Percentiles rank a stretch among this genome's conserved stretches.
Conservation (phyloP, 2,113 vertebrate species). For the Epinephelus moara region DNA sequence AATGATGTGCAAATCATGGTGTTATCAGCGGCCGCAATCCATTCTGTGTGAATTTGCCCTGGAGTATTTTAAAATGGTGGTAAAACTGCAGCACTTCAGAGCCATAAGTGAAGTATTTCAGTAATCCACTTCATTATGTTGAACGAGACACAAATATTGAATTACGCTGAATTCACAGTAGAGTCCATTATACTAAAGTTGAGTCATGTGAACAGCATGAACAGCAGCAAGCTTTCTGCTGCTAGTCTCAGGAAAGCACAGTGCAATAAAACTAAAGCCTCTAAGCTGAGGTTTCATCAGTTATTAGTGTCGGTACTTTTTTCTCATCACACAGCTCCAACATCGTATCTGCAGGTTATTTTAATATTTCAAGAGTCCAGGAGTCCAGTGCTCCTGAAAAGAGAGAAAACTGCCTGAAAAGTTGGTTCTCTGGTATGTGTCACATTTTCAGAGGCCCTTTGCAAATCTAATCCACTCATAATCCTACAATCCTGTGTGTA, state of each 20-base stretch:
- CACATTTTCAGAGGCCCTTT: conserved; percentile 9
- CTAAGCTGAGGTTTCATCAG: conserved; percentile 12
- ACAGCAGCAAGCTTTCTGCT: conserved; percentile 33
- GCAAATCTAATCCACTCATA: conserved; percentile 15
- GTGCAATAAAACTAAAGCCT: conserved; percentile 38
- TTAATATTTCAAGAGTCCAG: not conserved
- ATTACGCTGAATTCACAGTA: conserved; percentile 64
- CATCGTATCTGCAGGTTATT: conserved; percentile 4
- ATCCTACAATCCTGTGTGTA: not conserved
- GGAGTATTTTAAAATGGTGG: conserved; percentile 12
- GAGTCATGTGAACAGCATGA: conserved; percentile 72
- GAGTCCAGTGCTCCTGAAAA: not conserved
- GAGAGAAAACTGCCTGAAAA: not conserved
- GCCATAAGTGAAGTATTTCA: conserved; percentile 50
- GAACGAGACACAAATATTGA: conserved; percentile 53
- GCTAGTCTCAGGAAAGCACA: conserved; percentile 22
- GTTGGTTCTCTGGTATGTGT: conserved; percentile 22
- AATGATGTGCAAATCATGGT: too few species aligned
- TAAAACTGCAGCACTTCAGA: conserved; percentile 22
- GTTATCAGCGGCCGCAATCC: too few species aligned
- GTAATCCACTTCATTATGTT: conserved; percentile 61
- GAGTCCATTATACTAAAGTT: conserved; percentile 61
- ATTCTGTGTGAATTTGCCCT: too few species aligned
- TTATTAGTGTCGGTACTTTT: conserved; percentile 15
- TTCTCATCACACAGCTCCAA: conserved; percentile 18